Conservation (phyloP, 2,113 vertebrate genomes). For the Pipa parva region DNA sequence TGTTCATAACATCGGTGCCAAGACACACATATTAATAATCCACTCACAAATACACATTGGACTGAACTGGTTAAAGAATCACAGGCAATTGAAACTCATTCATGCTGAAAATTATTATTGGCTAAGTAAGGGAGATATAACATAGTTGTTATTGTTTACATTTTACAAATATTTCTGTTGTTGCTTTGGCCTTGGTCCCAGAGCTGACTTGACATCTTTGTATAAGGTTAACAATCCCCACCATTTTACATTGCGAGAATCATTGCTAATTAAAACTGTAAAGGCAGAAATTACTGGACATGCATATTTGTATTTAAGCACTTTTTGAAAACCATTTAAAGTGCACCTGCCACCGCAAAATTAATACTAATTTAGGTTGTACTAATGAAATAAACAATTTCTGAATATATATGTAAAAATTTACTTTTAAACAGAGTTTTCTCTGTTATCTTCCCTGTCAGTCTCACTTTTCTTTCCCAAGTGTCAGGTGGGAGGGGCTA, state of each 20-base stretch:
- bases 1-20: conserved; percentile 13
- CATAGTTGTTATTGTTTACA: conserved; percentile 16
- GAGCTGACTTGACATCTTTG: conserved; percentile 1
- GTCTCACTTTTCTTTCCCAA: too few species aligned
- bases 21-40: conserved; percentile 24
- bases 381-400: too few species aligned
- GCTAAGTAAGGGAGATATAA: conserved; percentile 17
- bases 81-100: conserved; percentile 16
- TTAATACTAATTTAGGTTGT: too few species aligned
- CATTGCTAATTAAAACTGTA: too few species aligned
- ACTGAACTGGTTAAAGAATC: neutral
- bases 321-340: too few species aligned
- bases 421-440: too few species aligned
- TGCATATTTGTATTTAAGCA: too few species aligned
- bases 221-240: neutral
- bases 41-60: conserved; percentile 14
- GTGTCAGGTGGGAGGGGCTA: too few species aligned
- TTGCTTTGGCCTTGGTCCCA: neutral
- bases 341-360: too few species aligned
- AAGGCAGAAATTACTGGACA: too few species aligned
- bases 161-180: conserved; percentile 17
- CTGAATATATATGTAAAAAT: too few species aligned
- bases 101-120: conserved; percentile 19
- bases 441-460: too few species aligned
- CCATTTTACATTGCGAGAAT: neutral